A percentile compares a stretch with the other conserved stretches of the same genome.
Conservation (phyloP, 2,113 vertebrate genomes). For the Mobula birostris region DNA sequence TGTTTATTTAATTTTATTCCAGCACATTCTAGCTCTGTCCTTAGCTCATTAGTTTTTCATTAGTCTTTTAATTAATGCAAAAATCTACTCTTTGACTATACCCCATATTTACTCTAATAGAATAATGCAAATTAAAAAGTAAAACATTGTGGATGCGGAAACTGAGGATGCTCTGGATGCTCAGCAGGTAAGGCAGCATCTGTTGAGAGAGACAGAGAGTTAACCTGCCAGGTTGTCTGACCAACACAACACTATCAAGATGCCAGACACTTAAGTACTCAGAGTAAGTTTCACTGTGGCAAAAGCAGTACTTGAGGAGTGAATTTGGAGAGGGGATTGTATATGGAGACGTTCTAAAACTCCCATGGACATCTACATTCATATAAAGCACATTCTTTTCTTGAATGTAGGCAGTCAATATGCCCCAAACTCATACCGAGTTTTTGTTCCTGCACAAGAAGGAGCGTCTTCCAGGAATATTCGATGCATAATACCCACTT, state of each 20-base stretch:
- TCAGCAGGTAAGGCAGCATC: too few relatives aligned
- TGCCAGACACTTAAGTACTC: too few relatives aligned
- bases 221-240: too few relatives aligned
- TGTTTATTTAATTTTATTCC: constrained; percentile 4
- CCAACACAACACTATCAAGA: too few relatives aligned
- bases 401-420: not conserved
- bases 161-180: too few relatives aligned
- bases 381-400: not conserved
- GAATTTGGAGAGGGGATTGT: too few relatives aligned
- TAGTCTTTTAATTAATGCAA: not conserved
- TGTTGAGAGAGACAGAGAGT: too few relatives aligned
- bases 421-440: not conserved
- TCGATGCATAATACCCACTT: not conserved
- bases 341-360: not conserved
- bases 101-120: not conserved
- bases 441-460: not conserved
- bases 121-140: too few relatives aligned
- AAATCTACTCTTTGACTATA: not conserved
- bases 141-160: too few relatives aligned
- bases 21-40: not conserved
- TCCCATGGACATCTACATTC: not conserved
- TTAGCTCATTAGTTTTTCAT: not conserved
- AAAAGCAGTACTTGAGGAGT: too few relatives aligned
- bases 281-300: too few relatives aligned
- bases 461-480: not conserved